phyloP scores from a whole-genome alignment of 2,797 vertebrate species.

The Helarctos malayanus region DNA sequence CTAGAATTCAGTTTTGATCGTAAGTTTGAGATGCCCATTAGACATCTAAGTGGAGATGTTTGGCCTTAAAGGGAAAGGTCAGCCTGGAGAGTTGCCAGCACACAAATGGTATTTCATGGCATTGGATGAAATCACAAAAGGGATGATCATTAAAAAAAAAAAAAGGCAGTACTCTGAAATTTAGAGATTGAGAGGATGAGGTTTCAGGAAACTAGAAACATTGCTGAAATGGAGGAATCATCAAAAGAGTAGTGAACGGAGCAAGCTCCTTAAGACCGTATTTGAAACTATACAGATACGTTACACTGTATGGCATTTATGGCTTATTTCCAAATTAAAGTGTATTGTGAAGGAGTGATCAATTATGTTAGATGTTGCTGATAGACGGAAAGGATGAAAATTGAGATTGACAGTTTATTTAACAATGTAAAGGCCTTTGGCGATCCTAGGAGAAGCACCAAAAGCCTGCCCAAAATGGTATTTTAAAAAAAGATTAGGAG shows the following conservation, averaged over 20 bases:
- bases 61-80: conserved; percentile 23
- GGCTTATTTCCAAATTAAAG: conserved; percentile 47
- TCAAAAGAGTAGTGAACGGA: not conserved
- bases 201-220: not conserved
- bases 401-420: conserved; percentile 2
- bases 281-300: not conserved
- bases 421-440: not conserved
- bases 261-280: not conserved
- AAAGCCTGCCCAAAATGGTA: not conserved
- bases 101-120: not conserved
- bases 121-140: not conserved
- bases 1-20: conserved; percentile 6
- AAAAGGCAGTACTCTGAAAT: not conserved
- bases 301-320: not conserved
- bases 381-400: conserved; percentile 34
- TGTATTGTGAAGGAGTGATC: not conserved
- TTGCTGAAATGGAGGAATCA: not conserved
- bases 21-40: not conserved
- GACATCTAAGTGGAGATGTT: not conserved
- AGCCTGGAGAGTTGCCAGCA: not conserved
- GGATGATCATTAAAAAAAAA: not conserved
- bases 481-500: not conserved
- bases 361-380: not conserved
- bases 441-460: not conserved
- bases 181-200: not conserved